Conservation (phyloP, 2,888 invertebrate species). For the Diadegma fenestrale region DNA sequence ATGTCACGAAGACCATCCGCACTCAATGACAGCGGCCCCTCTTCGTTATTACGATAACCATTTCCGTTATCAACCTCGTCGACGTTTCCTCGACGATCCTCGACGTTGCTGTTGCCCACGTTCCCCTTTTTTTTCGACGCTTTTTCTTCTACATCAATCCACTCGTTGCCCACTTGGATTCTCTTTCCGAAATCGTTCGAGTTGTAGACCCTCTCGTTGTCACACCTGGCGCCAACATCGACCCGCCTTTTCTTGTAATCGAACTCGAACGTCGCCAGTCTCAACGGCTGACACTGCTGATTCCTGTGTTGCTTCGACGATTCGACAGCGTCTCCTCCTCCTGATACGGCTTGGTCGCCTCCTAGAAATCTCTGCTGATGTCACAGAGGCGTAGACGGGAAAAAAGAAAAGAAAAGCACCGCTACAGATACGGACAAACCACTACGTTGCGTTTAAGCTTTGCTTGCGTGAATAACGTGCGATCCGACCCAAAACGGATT, state of each 20-base stretch:
- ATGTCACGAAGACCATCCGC: constrained; percentile 76
- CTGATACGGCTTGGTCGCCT: constrained; percentile 81
- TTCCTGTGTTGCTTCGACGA: constrained; percentile 82
- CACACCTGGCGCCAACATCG: constrained; percentile 34
- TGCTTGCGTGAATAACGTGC: constrained; percentile 66
- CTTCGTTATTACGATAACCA: constrained; percentile 67
- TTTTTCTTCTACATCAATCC: constrained; percentile 63
- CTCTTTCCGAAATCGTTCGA: constrained; percentile 57
- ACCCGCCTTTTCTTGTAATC: constrained; percentile 76
- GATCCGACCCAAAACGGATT: constrained; percentile 5
- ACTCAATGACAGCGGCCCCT: constrained; percentile 74
- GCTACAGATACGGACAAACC: constrained; percentile 83
- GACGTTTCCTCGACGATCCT: neutral
- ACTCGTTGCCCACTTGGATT: constrained; percentile 55
- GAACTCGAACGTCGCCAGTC: constrained; percentile 80
- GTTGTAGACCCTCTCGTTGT: constrained; percentile 15
- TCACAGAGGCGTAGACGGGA: constrained; percentile 81
- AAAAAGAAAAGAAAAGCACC: constrained; percentile 82
- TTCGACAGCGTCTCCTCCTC: constrained; percentile 78
- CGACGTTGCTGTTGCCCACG: constrained; percentile 47
- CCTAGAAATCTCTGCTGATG: constrained; percentile 84
- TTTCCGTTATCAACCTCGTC: constrained; percentile 73
- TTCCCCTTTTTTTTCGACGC: constrained; percentile 59
- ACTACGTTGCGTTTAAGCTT: constrained; percentile 79
- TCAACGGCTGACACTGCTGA: constrained; percentile 84